Base-by-base conservation (phyloP, 2,888 invertebrate genomes). In the Drosophila pegasa region DNA sequence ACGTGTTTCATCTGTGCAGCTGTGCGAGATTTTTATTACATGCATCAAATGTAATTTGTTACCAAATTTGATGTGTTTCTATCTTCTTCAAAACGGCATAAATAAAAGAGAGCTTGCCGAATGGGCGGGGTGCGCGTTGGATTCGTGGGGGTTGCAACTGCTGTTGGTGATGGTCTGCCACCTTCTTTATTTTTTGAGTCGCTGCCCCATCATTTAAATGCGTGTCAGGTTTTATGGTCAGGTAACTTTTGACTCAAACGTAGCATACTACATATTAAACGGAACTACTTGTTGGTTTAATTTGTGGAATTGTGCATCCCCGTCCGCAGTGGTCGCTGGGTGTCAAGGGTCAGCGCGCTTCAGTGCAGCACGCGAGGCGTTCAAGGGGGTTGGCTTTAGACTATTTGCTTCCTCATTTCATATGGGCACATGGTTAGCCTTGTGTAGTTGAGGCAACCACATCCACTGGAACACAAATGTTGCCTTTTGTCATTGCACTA, bases 1-100 rank as follows among this genome's bases (percentile, higher is more conserved):
- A 59, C 67, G 66, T 69, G 60, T 72, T 60, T 73, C 51, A 29
- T 72, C 48, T 73, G 40, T 64, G 62, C 81, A 81, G 86, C 80
- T 84, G 87, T 74, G 84, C 63, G 72, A 74, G 83, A 82, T 84
- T 84, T 84, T 84, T 87, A 87, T 85, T 81, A 71, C 85, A 82
- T 78, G 72, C 80, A 87, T 80, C 75, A 84, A 87, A 88, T 86
- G 90, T 88, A 89, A 90, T 90, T 90, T 89, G 90, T 87, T 86
- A 85, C 78, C 81, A 87, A 89, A 90, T 89, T 90, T 90, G 89
- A 90, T 90, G 90, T 79, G 88, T 79, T 86, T 87, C 82, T 87
- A 85, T 82, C 78, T 85, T 84, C 82, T 83, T 86, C 62, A 86
- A 86, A 75, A 67, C 61, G 69, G 70, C 80, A 75, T 77, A 78